Percentiles rank a stretch among this genome's conserved stretches.
These are phyloP conservation scores for Lagorchestes hirsutus DNA, from an alignment of 2,797 vertebrate species.

Conservation along the genomic window DNA sequence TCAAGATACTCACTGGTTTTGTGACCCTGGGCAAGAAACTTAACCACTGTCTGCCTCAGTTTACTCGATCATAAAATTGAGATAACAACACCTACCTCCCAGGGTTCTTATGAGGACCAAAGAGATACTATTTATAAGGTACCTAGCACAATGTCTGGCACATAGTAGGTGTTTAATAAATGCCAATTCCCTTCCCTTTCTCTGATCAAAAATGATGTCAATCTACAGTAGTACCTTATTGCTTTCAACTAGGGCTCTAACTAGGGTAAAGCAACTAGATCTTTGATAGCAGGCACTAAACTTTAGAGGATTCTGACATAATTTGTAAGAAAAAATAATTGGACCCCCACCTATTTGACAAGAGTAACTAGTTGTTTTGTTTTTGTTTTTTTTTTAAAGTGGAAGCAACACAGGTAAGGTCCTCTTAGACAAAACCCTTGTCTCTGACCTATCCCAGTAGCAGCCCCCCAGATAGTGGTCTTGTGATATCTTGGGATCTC, in stretches of 20 bases:
- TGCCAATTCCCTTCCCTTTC: no score
- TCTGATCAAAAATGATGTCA: no score
- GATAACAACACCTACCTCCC: no score
- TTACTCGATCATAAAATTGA: no score
- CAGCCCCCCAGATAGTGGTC: background rate
- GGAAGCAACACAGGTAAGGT: background rate
- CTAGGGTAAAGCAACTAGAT: background rate
- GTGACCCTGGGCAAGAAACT: background rate
- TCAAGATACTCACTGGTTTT: background rate
- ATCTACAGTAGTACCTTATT: background rate
- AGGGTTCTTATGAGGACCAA: no score
- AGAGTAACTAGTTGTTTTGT: background rate
- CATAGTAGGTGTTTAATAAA: background rate
- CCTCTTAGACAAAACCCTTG: background rate
- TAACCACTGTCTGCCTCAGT: no score
- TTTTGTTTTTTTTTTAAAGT: no score
- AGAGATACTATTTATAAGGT: background rate
- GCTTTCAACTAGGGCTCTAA: background rate
- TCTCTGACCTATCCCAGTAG: background rate
- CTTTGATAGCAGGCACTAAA: background rate
- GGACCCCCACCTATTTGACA: background rate
- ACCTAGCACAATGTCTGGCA: background rate
- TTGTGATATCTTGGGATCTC: background rate
- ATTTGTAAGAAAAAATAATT: background rate
- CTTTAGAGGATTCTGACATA: background rate